Conservation (phyloP, 2,113 vertebrate species). For the Nesogale talazaci region DNA sequence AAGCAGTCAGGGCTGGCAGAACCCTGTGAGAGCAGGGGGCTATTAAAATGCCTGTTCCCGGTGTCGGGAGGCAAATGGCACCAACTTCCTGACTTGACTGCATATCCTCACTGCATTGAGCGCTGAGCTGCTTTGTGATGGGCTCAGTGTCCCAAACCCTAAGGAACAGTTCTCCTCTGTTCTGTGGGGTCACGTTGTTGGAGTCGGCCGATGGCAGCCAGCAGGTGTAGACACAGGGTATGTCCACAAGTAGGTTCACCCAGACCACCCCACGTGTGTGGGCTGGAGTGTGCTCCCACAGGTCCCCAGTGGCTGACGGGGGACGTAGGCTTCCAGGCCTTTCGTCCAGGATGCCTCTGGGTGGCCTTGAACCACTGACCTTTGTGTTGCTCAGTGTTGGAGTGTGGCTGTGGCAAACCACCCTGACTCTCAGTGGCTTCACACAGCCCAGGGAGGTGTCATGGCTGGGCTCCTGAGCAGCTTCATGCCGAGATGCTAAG, state of each 20-base stretch:
- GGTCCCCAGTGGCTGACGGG: not conserved
- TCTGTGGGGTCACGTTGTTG: too few species aligned
- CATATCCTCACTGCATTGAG: not conserved
- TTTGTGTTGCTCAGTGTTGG: not conserved
- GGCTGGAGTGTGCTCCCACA: not conserved
- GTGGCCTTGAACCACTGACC: not conserved
- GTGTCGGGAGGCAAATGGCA: not conserved
- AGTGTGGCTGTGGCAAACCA: conserved; percentile 2
- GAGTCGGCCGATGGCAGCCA: too few species aligned
- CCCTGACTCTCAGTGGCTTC: not conserved
- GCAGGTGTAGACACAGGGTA: too few species aligned
- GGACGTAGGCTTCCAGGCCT: not conserved
- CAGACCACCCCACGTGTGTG: not conserved
- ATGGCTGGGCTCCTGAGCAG: conserved; percentile 18
- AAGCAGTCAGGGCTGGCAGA: not conserved
- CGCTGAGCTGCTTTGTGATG: not conserved
- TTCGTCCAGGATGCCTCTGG: not conserved
- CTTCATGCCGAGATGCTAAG: not conserved
- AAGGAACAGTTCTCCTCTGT: too few species aligned
- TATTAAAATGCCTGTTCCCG: not conserved
- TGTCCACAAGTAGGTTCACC: not conserved
- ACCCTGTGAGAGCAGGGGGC: not conserved
- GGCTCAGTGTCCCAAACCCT: not conserved
- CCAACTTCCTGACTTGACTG: not conserved
- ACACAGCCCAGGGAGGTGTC: not conserved